phyloP scores from a whole-genome alignment of 2,113 vertebrate species.

The Carettochelys insculpta region DNA sequence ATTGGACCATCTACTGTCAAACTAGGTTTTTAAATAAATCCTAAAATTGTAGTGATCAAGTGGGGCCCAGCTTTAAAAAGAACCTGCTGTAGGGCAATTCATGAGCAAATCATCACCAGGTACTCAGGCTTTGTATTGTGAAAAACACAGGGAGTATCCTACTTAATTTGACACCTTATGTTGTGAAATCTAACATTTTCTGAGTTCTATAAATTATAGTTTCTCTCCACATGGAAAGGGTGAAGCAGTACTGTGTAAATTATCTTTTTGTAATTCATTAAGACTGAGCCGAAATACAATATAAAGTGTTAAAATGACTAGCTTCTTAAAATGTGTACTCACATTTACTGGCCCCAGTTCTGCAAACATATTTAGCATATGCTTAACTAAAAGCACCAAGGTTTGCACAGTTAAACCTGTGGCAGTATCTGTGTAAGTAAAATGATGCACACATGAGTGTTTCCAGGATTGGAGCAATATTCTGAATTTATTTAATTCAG shows the following conservation, averaged over 20 bases:
- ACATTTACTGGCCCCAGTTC: not conserved
- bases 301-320: not conserved
- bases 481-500: not conserved
- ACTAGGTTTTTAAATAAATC: slow-evolving; percentile 62
- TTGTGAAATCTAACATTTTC: not conserved
- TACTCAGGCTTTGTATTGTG: not conserved
- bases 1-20: slow-evolving; percentile 20
- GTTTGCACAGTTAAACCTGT: not conserved
- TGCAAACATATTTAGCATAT: not conserved
- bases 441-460: not conserved
- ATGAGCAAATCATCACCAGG: not conserved
- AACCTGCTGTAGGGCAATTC: slow-evolving; percentile 11
- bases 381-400: not conserved
- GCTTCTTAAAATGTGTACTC: not conserved
- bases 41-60: not conserved
- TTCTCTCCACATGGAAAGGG: not conserved
- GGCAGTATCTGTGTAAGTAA: not conserved
- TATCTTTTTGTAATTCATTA: not conserved
- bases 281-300: not conserved
- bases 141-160: not conserved
- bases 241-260: not conserved
- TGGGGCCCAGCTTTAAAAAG: not conserved
- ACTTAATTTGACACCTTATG: not conserved
- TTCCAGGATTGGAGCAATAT: not conserved
- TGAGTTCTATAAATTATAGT: not conserved